A percentile compares a stretch with the other conserved stretches of the same genome.
Evolutionary conservation across 1,140 invertebrate species (phyloP).

Genomic region (Dendrolimus kikuchii): DNA sequence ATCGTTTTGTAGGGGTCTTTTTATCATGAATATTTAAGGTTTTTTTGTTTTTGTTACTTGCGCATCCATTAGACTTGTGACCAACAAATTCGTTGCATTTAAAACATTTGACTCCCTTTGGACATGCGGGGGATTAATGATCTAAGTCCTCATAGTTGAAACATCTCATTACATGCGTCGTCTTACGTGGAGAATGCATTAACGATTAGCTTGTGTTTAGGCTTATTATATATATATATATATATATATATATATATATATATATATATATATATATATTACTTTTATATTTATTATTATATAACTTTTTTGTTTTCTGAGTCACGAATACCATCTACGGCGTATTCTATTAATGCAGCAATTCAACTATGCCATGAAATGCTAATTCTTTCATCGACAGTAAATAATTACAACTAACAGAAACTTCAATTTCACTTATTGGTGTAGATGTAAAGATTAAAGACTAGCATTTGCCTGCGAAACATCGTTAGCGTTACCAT

Average conservation of each 20-base stretch:
- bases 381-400: conserved; percentile 26
- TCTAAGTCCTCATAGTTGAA: conserved; percentile 17
- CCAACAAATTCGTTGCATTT: conserved; percentile 21
- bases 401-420: too few species aligned
- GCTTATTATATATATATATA: conserved; percentile 9
- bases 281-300: too few species aligned
- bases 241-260: conserved; percentile 21
- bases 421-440: too few species aligned
- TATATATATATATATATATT: too few species aligned
- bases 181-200: too few species aligned
- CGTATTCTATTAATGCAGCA: conserved; percentile 33
- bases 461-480: too few species aligned
- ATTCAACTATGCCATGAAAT: conserved; percentile 29
- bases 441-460: conserved; percentile 17
- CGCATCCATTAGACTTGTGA: conserved; percentile 13
- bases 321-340: conserved; percentile 45
- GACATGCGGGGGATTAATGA: conserved; percentile 11
- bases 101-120: conserved; percentile 27
- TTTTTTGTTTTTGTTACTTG: conserved; percentile 9
- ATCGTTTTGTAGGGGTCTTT: conserved; percentile 11
- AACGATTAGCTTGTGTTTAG: too few species aligned
- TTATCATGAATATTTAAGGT: conserved; percentile 9
- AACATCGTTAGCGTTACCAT: too few species aligned
- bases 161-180: conserved; percentile 14
- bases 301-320: conserved; percentile 29